Conservation (phyloP, 2,797 vertebrate species). For the Anguilla pacifica region DNA sequence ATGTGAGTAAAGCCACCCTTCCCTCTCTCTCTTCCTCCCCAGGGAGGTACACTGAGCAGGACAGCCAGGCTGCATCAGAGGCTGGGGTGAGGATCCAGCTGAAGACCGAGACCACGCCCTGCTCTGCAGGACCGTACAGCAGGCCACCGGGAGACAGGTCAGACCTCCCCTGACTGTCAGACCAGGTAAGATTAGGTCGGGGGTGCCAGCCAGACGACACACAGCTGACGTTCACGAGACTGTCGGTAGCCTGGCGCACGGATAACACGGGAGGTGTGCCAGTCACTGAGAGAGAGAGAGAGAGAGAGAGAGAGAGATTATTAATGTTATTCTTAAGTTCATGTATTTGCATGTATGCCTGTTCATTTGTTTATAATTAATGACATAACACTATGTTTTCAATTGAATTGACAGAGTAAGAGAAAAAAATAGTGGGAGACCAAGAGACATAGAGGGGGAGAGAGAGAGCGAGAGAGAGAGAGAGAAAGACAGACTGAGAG, state of each 20-base stretch:
- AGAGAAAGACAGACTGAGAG: constrained; percentile 23
- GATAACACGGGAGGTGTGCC: constrained; percentile 34
- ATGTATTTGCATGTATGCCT: too few species aligned
- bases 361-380: too few species aligned
- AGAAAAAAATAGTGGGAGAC: too few species aligned
- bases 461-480: neutral
- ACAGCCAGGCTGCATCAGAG: constrained; percentile 29
- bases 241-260: neutral
- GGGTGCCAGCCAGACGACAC: constrained; percentile 39
- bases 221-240: constrained; percentile 32
- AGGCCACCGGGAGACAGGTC: neutral
- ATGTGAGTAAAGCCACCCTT: constrained; percentile 13
- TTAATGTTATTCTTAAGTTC: too few species aligned
- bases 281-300: constrained; percentile 2
- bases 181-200: constrained; percentile 37
- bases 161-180: neutral
- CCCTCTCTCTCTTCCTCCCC: constrained; percentile 20
- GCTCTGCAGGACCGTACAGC: constrained; percentile 5
- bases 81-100: constrained; percentile 36
- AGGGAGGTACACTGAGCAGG: constrained; percentile 40
- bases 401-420: too few species aligned
- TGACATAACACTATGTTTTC: too few species aligned
- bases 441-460: too few species aligned
- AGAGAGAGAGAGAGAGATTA: too few species aligned
- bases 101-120: constrained; percentile 28